Percentiles rank a stretch among this genome's conserved stretches.
These are phyloP conservation scores for Oscheius sp. DNA, from an alignment of 1,140 invertebrate genomes.

Conservation along the genomic window DNA sequence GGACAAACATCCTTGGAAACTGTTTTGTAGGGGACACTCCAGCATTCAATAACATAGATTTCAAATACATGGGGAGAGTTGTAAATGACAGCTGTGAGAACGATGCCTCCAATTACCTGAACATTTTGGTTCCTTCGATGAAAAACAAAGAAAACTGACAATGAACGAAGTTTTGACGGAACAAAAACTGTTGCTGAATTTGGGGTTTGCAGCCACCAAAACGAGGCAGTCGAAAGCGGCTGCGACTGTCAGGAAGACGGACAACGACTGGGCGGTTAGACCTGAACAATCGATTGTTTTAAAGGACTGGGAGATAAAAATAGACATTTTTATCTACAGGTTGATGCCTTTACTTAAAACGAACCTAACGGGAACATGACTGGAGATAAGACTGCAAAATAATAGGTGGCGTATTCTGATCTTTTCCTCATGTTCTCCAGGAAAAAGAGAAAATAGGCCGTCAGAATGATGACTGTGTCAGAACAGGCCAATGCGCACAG, in stretches of 20 bases:
- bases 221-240: slow-evolving; percentile 50
- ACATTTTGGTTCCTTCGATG: background rate
- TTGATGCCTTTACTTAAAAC: background rate
- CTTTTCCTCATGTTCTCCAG: slow-evolving; percentile 46
- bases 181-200: slow-evolving; percentile 43
- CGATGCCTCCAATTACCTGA: slow-evolving; percentile 42
- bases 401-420: slow-evolving; percentile 27
- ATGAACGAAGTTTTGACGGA: slow-evolving; percentile 36
- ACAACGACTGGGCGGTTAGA: slow-evolving; percentile 50
- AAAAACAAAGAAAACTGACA: slow-evolving; percentile 14
- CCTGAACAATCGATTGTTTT: slow-evolving; percentile 6
- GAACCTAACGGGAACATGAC: slow-evolving; percentile 51
- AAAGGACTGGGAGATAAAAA: background rate
- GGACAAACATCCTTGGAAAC: slow-evolving; percentile 51
- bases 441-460: slow-evolving; percentile 45
- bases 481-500: slow-evolving; percentile 40
- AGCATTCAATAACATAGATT: slow-evolving; percentile 51
- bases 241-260: slow-evolving; percentile 48
- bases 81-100: slow-evolving; percentile 42
- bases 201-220: slow-evolving; percentile 37
- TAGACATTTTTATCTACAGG: background rate
- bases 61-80: slow-evolving; percentile 54
- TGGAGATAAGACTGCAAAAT: slow-evolving; percentile 37
- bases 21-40: slow-evolving; percentile 42
- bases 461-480: slow-evolving; percentile 40